These are phyloP conservation scores for Pangasius mekongensis DNA, from an alignment of 2,797 vertebrate species.

Conservation along the genomic window DNA sequence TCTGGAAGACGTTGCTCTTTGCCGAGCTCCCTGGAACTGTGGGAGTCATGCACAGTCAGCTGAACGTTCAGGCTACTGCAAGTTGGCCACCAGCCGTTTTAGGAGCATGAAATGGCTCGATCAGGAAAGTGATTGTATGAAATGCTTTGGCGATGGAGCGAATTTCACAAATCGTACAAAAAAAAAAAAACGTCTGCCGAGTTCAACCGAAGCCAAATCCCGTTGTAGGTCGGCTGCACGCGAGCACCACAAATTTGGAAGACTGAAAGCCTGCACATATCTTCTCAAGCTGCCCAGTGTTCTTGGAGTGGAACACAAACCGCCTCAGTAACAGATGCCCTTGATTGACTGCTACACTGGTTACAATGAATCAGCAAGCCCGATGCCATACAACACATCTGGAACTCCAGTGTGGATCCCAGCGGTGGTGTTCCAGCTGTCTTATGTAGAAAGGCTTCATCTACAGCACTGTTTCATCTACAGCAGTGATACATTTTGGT, in stretches of 20 bases:
- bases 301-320: constrained; percentile 13
- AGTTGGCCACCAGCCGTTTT: background rate
- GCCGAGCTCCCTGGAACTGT: constrained; percentile 52
- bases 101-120: background rate
- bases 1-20: constrained; percentile 64
- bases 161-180: constrained; percentile 14
- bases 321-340: constrained; percentile 9
- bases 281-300: constrained; percentile 13
- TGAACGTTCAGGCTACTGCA: background rate
- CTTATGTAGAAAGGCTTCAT: background rate
- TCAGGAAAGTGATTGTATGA: constrained; percentile 15
- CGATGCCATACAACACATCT: background rate
- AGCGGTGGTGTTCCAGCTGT: background rate
- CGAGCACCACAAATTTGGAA: constrained; percentile 15
- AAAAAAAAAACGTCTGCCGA: background rate
- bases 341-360: constrained; percentile 23
- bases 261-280: constrained; percentile 16
- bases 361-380: constrained; percentile 6
- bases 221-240: background rate
- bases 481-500: background rate
- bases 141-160: background rate
- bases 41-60: background rate
- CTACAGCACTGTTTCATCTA: background rate
- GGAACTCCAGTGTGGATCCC: background rate
- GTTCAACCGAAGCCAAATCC: background rate